Conservation (phyloP, 2,888 invertebrate species). For the Spicauda simplicius region DNA sequence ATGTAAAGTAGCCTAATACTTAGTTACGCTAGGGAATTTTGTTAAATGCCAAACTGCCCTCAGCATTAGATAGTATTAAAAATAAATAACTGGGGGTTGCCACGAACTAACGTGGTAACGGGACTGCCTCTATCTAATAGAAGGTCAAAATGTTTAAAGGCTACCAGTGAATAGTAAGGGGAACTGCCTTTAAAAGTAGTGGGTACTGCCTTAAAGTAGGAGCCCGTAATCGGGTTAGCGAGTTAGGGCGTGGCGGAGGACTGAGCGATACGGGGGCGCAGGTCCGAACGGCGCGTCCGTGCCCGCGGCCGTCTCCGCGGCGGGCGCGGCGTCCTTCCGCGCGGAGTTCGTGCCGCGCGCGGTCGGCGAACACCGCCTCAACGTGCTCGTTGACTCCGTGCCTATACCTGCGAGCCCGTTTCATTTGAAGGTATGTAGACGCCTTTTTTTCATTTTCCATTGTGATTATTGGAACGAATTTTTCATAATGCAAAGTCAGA, state of each 20-base stretch:
- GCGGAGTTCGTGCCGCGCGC: conserved; percentile 96
- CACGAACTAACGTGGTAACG: no score
- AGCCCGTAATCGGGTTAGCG: conserved; percentile 41
- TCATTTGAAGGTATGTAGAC: conserved; percentile 89
- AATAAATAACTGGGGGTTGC: no score
- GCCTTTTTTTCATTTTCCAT: no score
- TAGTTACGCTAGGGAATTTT: no score
- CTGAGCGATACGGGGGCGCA: conserved; percentile 78
- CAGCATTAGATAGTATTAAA: no score
- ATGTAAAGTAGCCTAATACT: no score
- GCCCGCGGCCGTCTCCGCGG: conserved; percentile 94
- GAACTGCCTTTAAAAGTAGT: background rate
- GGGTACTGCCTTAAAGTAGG: background rate
- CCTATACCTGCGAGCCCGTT: conserved; percentile 97
- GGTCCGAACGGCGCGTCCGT: conserved; percentile 97
- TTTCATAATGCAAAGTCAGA: no score
- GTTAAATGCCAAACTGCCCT: no score
- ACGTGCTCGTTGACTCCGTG: conserved; percentile 92
- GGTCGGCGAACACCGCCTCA: conserved; percentile 96
- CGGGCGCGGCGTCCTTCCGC: conserved; percentile 92
- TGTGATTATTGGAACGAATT: no score
- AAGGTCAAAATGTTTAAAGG: no score
- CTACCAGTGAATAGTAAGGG: no score
- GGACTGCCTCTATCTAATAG: no score
- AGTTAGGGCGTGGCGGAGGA: conserved; percentile 75